These are phyloP conservation scores for Stichodactyla helianthus DNA, from an alignment of 64 coral and sea anemone species.

Conservation along the genomic window DNA sequence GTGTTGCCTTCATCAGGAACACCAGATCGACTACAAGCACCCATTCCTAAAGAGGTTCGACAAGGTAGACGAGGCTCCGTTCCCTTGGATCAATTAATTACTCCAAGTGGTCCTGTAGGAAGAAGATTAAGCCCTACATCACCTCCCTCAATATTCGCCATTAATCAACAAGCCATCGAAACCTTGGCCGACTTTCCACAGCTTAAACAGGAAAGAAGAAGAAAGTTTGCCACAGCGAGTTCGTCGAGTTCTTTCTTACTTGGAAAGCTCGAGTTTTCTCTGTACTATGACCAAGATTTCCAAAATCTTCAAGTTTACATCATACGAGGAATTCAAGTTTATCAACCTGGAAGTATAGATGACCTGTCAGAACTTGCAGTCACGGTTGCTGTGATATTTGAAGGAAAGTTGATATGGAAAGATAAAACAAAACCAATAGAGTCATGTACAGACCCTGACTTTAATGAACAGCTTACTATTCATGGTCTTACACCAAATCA, in stretches of 20 bases:
- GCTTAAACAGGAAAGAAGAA: not conserved
- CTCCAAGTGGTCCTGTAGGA: not conserved
- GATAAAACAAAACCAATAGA: conserved; percentile 23
- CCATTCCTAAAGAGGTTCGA: not conserved
- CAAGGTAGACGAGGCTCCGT: not conserved
- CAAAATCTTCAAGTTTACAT: conserved; percentile 25
- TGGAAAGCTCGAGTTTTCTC: conserved; percentile 48
- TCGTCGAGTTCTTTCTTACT: not conserved
- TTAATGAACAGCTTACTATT: conserved; percentile 32
- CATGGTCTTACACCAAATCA: not conserved
- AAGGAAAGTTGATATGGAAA: conserved; percentile 29
- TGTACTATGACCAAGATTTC: conserved; percentile 45
- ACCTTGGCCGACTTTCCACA: not conserved
- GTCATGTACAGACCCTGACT: conserved; percentile 18
- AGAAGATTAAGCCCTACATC: not conserved
- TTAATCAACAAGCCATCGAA: not conserved
- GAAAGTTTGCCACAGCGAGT: not conserved
- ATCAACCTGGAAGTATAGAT: not conserved
- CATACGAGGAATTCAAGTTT: conserved; percentile 27
- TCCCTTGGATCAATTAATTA: not conserved
- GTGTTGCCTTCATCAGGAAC: not conserved
- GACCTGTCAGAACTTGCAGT: conserved; percentile 1
- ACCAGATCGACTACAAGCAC: not conserved
- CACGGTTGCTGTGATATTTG: conserved; percentile 1
- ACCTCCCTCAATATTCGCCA: not conserved